Percentiles rank a stretch among this genome's conserved stretches.
These are phyloP conservation scores for Cryptus viduatorius DNA, from an alignment of 2,888 invertebrate species.

Conservation along the genomic window DNA sequence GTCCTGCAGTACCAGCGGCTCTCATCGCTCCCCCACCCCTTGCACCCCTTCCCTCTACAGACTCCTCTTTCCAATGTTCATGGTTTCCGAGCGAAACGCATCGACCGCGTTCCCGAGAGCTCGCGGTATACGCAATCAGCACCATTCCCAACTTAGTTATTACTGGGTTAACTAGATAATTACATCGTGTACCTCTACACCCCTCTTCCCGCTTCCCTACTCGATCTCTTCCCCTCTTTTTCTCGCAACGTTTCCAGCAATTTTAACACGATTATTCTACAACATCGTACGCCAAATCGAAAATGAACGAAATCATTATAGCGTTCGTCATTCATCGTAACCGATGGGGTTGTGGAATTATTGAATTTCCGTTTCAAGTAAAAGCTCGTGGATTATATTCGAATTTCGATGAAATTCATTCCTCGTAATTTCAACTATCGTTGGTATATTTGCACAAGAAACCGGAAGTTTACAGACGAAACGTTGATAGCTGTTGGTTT, in stretches of 20 bases:
- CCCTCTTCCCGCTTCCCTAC: constrained; percentile 11
- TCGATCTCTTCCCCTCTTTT: constrained; percentile 44
- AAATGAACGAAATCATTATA: constrained; percentile 11
- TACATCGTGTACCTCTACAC: constrained; percentile 56
- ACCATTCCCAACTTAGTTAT: constrained; percentile 67
- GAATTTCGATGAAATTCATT: not conserved
- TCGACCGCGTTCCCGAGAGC: constrained; percentile 58
- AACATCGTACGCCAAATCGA: constrained; percentile 22
- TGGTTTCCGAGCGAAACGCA: constrained; percentile 62
- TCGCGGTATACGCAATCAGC: constrained; percentile 61
- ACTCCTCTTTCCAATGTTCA: constrained; percentile 28
- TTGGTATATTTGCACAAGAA: not conserved
- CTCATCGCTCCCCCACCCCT: constrained; percentile 9
- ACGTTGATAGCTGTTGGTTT: not conserved
- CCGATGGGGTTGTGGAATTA: not conserved
- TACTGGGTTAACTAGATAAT: constrained; percentile 67
- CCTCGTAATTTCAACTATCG: not conserved
- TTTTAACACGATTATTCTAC: constrained; percentile 60
- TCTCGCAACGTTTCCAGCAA: constrained; percentile 35
- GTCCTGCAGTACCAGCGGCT: constrained; percentile 22
- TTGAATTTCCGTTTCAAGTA: too few relatives aligned
- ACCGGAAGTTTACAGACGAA: not conserved
- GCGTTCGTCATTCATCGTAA: not conserved
- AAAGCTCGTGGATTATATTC: too few relatives aligned
- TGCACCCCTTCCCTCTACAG: not conserved